These are phyloP conservation scores for Helleia helle DNA, from an alignment of 2,888 invertebrate species.

Conservation along the genomic window DNA sequence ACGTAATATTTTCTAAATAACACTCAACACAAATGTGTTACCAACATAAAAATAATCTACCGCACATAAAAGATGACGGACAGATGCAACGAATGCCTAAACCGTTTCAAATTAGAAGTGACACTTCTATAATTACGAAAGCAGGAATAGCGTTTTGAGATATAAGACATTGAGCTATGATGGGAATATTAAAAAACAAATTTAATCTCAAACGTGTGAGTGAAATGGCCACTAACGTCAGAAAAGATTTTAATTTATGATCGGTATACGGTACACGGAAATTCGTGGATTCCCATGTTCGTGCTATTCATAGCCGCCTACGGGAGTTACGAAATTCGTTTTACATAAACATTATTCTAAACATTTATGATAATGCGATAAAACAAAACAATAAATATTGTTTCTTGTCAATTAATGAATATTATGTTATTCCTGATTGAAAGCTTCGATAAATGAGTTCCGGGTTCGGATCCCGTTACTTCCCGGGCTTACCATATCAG, in stretches of 20 bases:
- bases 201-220: constrained; percentile 24
- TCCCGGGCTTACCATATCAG: no score
- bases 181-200: constrained; percentile 32
- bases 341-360: no score
- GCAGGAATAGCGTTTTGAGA: neutral
- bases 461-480: no score
- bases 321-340: constrained; percentile 15
- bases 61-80: constrained; percentile 34
- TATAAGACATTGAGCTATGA: neutral
- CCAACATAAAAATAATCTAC: constrained; percentile 15
- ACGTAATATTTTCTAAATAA: constrained; percentile 1
- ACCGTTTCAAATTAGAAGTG: constrained; percentile 56
- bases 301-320: constrained; percentile 35
- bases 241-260: constrained; percentile 44
- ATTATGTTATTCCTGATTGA: no score
- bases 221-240: constrained; percentile 37
- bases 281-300: constrained; percentile 32
- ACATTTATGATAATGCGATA: neutral
- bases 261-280: constrained; percentile 42
- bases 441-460: no score
- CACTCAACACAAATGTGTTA: constrained; percentile 10
- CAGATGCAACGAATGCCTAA: constrained; percentile 37
- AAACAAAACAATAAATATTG: no score
- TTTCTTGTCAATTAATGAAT: no score
- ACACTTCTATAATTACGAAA: constrained; percentile 49